Evolutionary conservation across 2,113 vertebrate species (phyloP), one percentile per base, ranked within the genome.

Genomic region (Morone saxatilis): DNA sequence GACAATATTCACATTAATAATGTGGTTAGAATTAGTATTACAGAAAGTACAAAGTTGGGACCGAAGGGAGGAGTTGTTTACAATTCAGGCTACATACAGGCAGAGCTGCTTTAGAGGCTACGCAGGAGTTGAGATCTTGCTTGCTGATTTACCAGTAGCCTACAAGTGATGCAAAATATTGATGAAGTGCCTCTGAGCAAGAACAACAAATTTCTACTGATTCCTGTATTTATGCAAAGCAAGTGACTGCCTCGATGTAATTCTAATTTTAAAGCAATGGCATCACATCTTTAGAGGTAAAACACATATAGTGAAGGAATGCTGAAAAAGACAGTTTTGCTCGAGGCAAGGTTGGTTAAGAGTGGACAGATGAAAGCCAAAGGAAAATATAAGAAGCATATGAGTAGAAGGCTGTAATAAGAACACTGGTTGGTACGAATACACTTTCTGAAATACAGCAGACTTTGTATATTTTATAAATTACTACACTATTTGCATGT

Each of bases 241-340:
- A 50, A 53, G 25, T 53, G 40, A 59, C 1, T 4, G 19, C 43
- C 36, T 61, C 38, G 31, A 31, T 70, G 36, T 5, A 25, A 43
- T 14, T 65, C 1, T 10, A 43, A 65, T 43, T 72, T 0, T 4
- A 56, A 60, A 48, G 36, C 48, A 72, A 65, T 36, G 13, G 12
- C 17, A 61, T 45, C 13, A 5, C 54, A 22, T 54, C 45, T 38
- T 74, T 11, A 69, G 38, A 70, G 48, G 71, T 3, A 74, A 17
- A 47, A 14, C 5, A 74, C 25, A 63, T 31, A 20, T 20, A 72
- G 54, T 12, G 20, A 70, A 69, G 22, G 20, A 45, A 78, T 20
- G 67, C 11, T n/a, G 12, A 50, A 71, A 84, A 80, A 87, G 45
- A 17, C 38, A 50, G n/a, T 69, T 78, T 74, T 40, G 71, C 69